Conservation (phyloP, 2,797 vertebrate species). For the Bucorvus abyssinicus region DNA sequence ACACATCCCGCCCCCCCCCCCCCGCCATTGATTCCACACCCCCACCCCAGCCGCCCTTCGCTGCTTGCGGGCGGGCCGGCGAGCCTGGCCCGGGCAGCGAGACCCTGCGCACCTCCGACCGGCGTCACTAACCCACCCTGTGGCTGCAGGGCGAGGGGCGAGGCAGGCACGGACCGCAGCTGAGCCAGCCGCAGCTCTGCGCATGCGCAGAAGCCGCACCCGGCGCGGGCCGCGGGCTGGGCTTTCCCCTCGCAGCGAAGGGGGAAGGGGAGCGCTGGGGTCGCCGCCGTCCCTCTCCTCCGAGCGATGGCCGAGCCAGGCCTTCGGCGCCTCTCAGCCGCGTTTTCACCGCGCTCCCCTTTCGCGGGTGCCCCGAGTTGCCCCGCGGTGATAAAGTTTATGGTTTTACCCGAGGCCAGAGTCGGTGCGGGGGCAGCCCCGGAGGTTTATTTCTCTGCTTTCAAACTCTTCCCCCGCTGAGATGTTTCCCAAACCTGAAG, state of each 20-base stretch:
- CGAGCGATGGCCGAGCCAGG: neutral
- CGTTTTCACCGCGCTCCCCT: too few species aligned
- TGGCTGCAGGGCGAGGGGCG: too few species aligned
- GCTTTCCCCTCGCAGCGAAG: fast-evolving
- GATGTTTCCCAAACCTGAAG: neutral
- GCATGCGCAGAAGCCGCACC: neutral
- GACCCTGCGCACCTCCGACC: neutral
- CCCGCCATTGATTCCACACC: neutral
- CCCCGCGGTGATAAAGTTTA: neutral
- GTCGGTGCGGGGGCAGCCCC: neutral
- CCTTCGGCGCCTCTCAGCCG: too few species aligned
- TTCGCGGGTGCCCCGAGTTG: neutral
- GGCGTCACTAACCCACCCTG: neutral
- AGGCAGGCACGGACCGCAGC: fast-evolving
- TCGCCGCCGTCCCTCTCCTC: fast-evolving
- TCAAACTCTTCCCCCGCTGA: neutral
- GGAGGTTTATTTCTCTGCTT: neutral
- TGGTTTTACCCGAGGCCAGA: neutral
- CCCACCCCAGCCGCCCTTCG: neutral
- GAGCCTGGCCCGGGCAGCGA: too few species aligned
- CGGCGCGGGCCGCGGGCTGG: fast-evolving
- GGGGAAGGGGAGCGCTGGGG: fast-evolving
- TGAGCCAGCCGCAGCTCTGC: too few species aligned
- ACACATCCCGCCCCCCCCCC: too few species aligned
- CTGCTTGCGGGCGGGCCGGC: too few species aligned